Conservation (phyloP, 1,140 invertebrate species). For the Brachionus manjavacas region DNA sequence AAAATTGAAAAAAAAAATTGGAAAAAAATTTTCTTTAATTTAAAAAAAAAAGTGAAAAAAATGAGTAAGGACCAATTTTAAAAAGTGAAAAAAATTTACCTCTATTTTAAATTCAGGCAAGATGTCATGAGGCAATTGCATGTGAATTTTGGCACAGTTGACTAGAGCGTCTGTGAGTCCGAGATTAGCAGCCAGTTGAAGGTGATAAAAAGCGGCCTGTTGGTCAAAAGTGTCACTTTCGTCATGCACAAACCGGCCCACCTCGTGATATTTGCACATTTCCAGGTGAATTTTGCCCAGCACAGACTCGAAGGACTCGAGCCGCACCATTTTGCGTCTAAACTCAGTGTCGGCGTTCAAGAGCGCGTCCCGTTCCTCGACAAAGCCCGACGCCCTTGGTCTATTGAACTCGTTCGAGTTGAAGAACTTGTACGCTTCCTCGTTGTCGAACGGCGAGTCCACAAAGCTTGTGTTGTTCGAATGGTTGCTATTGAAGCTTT, state of each 20-base stretch:
- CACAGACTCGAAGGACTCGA: slow-evolving; percentile 52
- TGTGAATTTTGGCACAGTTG: slow-evolving; percentile 57
- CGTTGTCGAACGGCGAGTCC: not conserved
- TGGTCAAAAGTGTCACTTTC: slow-evolving; percentile 60
- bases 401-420: slow-evolving; percentile 42
- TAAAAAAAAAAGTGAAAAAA: no score
- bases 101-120: slow-evolving; percentile 46
- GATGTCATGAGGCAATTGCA: slow-evolving; percentile 60
- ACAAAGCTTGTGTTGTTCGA: slow-evolving; percentile 30
- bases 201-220: slow-evolving; percentile 59
- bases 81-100: slow-evolving; percentile 42
- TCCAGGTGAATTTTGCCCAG: slow-evolving; percentile 61
- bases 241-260: slow-evolving; percentile 58
- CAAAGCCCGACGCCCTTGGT: slow-evolving; percentile 43
- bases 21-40: no score
- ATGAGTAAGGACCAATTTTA: no score
- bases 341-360: slow-evolving; percentile 62
- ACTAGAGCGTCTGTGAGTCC: slow-evolving; percentile 55
- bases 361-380: slow-evolving; percentile 61
- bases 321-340: slow-evolving; percentile 59
- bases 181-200: slow-evolving; percentile 59
- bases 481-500: not conserved
- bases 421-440: not conserved
- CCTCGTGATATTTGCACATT: slow-evolving; percentile 63
- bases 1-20: no score